Conservation (phyloP, 2,888 invertebrate species). For the Thera obeliscata region DNA sequence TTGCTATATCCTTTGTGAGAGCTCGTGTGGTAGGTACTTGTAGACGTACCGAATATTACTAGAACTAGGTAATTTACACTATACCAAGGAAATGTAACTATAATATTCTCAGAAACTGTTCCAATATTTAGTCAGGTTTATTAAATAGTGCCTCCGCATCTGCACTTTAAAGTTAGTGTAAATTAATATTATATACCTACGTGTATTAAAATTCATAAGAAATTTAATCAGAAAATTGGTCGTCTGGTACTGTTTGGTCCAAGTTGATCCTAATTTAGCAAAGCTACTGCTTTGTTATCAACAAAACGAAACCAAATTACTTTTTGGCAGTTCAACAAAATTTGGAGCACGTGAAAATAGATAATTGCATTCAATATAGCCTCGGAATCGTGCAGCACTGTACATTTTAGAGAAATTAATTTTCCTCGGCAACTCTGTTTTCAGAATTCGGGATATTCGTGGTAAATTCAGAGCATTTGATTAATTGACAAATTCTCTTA, state of each 20-base stretch:
- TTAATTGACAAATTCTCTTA: conserved; percentile 42
- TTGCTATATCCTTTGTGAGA: too few relatives aligned
- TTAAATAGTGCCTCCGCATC: too few relatives aligned
- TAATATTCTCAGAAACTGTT: too few relatives aligned
- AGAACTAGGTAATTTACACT: too few relatives aligned
- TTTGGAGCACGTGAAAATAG: neutral
- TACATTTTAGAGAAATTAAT: conserved; percentile 47
- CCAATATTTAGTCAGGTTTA: too few relatives aligned
- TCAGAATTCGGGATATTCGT: conserved; percentile 33
- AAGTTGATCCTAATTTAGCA: conserved; percentile 1
- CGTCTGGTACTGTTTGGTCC: neutral
- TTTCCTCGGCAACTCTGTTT: conserved; percentile 45
- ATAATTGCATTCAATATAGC: neutral
- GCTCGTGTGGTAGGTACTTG: too few relatives aligned
- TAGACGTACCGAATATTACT: too few relatives aligned
- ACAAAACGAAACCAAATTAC: conserved; percentile 6
- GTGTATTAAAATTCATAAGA: neutral
- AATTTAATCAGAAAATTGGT: neutral
- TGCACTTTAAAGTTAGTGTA: too few relatives aligned
- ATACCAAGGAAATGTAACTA: too few relatives aligned
- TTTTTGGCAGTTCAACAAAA: conserved; percentile 7
- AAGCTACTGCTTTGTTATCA: neutral
- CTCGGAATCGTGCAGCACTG: conserved; percentile 15
- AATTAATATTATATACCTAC: too few relatives aligned
- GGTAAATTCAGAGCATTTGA: conserved; percentile 36